Evolutionary conservation across 2,113 vertebrate genomes (phyloP).

Genomic region (Macrotis lagotis): DNA sequence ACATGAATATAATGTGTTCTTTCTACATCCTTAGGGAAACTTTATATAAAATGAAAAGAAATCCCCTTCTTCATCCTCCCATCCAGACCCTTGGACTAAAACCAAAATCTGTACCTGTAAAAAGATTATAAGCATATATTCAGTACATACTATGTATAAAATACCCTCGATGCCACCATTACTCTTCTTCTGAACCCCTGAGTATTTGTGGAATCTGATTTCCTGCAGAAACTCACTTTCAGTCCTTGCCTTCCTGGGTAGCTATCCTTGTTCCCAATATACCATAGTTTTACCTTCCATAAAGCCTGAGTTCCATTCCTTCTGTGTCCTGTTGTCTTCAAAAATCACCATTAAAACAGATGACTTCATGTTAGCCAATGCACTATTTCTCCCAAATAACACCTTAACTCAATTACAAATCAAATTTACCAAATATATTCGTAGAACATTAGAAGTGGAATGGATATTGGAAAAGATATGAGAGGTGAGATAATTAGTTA

Average conservation of each 20-base stretch:
- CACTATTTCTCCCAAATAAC: not conserved
- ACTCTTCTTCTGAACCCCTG: not conserved
- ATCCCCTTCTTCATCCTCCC: not conserved
- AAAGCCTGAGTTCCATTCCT: not conserved
- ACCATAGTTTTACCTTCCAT: not conserved
- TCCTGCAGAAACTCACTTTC: not conserved
- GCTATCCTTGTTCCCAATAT: not conserved
- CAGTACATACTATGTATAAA: not conserved
- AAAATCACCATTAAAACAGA: not conserved
- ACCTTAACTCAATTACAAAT: not conserved
- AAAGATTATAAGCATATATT: not conserved
- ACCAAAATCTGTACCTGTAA: not conserved
- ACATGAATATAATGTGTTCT: not conserved
- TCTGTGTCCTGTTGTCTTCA: not conserved
- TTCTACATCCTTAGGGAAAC: not conserved
- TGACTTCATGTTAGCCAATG: not conserved
- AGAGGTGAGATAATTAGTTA: not conserved
- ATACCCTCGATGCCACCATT: not conserved
- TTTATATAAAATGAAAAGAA: not conserved
- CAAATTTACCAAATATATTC: not conserved
- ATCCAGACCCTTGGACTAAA: not conserved
- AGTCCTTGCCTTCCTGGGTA: not conserved
- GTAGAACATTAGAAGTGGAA: not conserved
- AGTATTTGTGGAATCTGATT: not conserved
- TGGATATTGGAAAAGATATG: not conserved